Evolutionary conservation across 2,797 vertebrate genomes (phyloP).

Genomic region (Ctenopoma kingsleyae): DNA sequence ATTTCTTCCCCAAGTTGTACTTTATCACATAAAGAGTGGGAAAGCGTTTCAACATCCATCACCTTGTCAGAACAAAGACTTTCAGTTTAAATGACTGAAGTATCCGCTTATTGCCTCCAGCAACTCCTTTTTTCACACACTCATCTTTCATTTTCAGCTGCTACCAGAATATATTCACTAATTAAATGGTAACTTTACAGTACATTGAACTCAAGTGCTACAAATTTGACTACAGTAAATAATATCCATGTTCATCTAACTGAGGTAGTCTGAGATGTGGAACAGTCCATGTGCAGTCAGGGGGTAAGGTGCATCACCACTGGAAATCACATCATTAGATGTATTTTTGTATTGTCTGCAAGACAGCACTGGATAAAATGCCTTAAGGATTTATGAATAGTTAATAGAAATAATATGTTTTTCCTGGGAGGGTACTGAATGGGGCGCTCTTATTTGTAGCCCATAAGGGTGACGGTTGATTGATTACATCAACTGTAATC

Average conservation of each 20-base stretch:
- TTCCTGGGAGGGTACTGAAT: background rate
- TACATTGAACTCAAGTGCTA: no score
- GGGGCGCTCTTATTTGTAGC: conserved; percentile 6
- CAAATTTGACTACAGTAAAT: no score
- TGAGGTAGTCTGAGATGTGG: background rate
- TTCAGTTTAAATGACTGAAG: conserved; percentile 34
- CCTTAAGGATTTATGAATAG: background rate
- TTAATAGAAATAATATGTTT: background rate
- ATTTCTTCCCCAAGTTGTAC: conserved; percentile 19
- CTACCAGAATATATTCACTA: background rate
- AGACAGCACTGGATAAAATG: background rate
- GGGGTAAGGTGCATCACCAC: background rate
- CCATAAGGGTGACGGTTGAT: background rate
- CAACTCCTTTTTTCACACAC: conserved; percentile 17
- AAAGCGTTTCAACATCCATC: conserved; percentile 53
- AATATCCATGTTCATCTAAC: background rate
- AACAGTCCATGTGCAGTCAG: background rate
- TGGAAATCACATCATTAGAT: conserved; percentile 9
- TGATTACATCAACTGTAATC: conserved; percentile 8
- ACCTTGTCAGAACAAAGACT: conserved; percentile 38
- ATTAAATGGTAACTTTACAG: background rate
- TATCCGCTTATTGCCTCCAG: conserved; percentile 5
- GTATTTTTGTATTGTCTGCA: background rate
- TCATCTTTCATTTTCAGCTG: conserved; percentile 21
- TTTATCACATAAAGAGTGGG: conserved; percentile 44